A percentile compares a stretch with the other conserved stretches of the same genome.
Conservation (phyloP, 2,888 invertebrate species). For the Erynnis tages region DNA sequence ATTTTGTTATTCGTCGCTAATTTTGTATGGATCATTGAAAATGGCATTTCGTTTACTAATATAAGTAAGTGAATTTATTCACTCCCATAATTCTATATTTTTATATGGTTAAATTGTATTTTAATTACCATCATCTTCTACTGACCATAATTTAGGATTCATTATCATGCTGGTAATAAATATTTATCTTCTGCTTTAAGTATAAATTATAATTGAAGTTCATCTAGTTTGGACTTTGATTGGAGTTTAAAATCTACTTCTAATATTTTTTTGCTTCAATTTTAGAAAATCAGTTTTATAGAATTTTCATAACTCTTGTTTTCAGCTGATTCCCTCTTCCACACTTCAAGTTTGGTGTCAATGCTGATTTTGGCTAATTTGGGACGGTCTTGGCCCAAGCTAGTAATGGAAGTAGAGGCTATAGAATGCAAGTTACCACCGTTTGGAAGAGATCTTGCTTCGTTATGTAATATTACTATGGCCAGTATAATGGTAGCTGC, state of each 20-base stretch:
- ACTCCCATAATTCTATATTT: too few species aligned
- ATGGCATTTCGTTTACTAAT: conserved; percentile 42
- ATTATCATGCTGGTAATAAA: too few species aligned
- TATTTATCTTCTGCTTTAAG: too few species aligned
- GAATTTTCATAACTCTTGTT: conserved; percentile 32
- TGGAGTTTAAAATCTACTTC: too few species aligned
- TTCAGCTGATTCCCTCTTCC: conserved; percentile 51
- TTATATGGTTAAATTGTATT: too few species aligned
- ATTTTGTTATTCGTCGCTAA: conserved; percentile 43
- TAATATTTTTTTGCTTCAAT: too few species aligned
- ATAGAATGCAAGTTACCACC: conserved; percentile 50
- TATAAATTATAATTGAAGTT: too few species aligned
- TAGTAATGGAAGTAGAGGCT: conserved; percentile 41
- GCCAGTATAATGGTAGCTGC: conserved; percentile 43
- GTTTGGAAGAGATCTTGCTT: conserved; percentile 41
- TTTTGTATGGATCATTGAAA: conserved; percentile 41
- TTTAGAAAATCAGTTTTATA: too few species aligned
- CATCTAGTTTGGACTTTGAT: too few species aligned
- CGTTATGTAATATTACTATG: conserved; percentile 43
- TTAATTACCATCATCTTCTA: too few species aligned
- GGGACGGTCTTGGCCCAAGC: conserved; percentile 43
- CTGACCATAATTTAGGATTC: too few species aligned
- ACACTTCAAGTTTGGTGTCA: conserved; percentile 43
- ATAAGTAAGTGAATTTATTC: conserved; percentile 55
- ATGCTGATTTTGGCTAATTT: conserved; percentile 43